A percentile compares a stretch with the other conserved stretches of the same genome.
Conservation (phyloP, 2,113 vertebrate species). For the Apeltes quadracus region DNA sequence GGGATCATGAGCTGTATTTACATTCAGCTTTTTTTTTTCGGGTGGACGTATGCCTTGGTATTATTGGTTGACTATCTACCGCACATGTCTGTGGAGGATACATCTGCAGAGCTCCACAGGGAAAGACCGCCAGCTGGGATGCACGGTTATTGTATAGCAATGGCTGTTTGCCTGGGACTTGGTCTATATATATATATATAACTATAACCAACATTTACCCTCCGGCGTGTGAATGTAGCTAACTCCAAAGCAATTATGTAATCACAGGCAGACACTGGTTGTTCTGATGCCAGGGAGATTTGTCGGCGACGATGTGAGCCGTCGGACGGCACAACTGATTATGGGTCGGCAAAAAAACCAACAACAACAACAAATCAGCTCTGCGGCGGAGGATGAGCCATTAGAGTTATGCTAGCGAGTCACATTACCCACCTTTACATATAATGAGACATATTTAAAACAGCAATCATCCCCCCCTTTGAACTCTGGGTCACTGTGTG, state of each 20-base stretch:
- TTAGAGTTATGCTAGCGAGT: slow-evolving; percentile 51
- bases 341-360: slow-evolving; percentile 45
- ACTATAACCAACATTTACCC: slow-evolving; percentile 9
- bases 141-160: slow-evolving; percentile 15
- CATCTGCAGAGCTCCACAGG: slow-evolving; percentile 37
- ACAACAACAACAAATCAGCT: slow-evolving; percentile 43
- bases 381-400: slow-evolving; percentile 40
- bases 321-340: slow-evolving; percentile 57
- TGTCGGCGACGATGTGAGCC: slow-evolving; percentile 28
- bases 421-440: slow-evolving; percentile 70
- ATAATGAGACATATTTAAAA: slow-evolving; percentile 81
- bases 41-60: slow-evolving; percentile 28
- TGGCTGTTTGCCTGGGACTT: slow-evolving; percentile 5
- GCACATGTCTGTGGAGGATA: slow-evolving; percentile 28
- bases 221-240: neutral
- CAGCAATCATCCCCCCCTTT: slow-evolving; percentile 75
- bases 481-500: slow-evolving; percentile 64
- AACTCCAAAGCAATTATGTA: neutral
- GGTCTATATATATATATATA: too few species aligned
- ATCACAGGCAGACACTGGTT: slow-evolving; percentile 11
- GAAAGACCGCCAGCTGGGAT: slow-evolving; percentile 30
- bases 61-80: slow-evolving; percentile 48
- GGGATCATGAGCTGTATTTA: slow-evolving; percentile 49
- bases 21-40: slow-evolving; percentile 41
- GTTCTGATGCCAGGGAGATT: slow-evolving; percentile 37